These are phyloP conservation scores for Paradisaea rubra DNA, from an alignment of 2,113 vertebrate species.

Conservation along the genomic window DNA sequence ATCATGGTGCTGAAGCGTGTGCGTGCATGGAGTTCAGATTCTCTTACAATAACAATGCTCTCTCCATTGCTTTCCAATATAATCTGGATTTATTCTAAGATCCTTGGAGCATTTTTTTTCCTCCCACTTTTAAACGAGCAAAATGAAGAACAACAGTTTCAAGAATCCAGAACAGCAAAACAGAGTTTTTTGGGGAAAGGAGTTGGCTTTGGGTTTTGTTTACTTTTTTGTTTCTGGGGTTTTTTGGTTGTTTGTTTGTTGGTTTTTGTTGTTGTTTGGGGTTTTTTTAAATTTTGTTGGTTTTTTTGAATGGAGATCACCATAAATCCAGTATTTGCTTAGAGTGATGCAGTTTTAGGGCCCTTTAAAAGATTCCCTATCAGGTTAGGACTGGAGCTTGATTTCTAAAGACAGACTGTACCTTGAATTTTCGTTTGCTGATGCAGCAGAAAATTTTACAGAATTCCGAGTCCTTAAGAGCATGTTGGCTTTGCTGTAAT, in stretches of 20 bases:
- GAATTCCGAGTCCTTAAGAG: not conserved
- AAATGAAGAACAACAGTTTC: not conserved
- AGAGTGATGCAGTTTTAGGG: not conserved
- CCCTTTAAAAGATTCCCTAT: not conserved
- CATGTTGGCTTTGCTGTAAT: not conserved
- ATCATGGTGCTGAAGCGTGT: not conserved
- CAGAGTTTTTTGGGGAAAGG: fast-evolving
- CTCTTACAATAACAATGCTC: not conserved
- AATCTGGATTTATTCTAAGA: not conserved
- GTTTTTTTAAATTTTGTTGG: not conserved
- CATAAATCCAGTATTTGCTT: not conserved
- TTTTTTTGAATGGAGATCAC: not conserved
- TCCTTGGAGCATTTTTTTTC: not conserved
- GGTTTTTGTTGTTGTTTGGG: not conserved
- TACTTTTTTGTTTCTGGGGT: fast-evolving
- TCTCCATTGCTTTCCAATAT: not conserved
- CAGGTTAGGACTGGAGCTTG: not conserved
- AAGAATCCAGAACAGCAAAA: not conserved
- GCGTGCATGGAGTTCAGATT: not conserved
- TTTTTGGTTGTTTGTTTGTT: not conserved
- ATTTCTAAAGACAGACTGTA: not conserved
- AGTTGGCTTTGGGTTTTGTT: not conserved
- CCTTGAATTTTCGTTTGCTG: conserved; percentile 11
- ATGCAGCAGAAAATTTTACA: not conserved
- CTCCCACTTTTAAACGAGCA: not conserved